Percentiles rank a stretch among this genome's conserved stretches.
phyloP scores from a whole-genome alignment of 2,888 invertebrate genomes.

The Pseudanteris insignis region DNA sequence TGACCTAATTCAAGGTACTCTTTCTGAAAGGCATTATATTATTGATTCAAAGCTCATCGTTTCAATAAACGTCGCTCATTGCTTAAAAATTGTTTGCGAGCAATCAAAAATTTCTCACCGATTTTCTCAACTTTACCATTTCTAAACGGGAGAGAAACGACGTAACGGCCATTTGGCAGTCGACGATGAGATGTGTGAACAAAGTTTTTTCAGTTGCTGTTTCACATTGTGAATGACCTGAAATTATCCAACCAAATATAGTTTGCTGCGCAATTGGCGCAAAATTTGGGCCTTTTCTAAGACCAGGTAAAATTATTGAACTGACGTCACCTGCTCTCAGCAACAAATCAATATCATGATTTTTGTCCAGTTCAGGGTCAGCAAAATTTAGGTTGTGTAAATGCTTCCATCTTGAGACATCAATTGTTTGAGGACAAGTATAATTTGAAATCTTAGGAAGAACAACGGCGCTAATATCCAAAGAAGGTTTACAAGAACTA shows the following conservation, averaged over 20 bases:
- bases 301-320: slow-evolving; percentile 1
- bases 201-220: background rate
- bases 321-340: slow-evolving; percentile 6
- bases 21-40: too few species aligned
- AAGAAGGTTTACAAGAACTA: background rate
- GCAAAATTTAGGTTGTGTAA: too few species aligned
- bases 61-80: too few species aligned
- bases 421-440: too few species aligned
- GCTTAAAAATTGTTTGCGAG: too few species aligned
- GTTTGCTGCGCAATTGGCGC: slow-evolving; percentile 15
- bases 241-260: slow-evolving; percentile 8
- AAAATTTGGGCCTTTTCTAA: background rate
- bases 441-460: background rate
- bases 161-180: background rate
- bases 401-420: too few species aligned
- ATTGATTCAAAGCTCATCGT: too few species aligned
- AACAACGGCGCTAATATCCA: background rate
- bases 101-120: too few species aligned
- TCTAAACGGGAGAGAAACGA: background rate
- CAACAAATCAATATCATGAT: slow-evolving; percentile 5
- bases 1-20: background rate
- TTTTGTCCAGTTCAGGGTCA: too few species aligned
- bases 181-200: background rate
- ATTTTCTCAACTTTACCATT: background rate
- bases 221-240: background rate